Conservation (phyloP, 2,888 invertebrate species). For the Epirrhoe tristata region DNA sequence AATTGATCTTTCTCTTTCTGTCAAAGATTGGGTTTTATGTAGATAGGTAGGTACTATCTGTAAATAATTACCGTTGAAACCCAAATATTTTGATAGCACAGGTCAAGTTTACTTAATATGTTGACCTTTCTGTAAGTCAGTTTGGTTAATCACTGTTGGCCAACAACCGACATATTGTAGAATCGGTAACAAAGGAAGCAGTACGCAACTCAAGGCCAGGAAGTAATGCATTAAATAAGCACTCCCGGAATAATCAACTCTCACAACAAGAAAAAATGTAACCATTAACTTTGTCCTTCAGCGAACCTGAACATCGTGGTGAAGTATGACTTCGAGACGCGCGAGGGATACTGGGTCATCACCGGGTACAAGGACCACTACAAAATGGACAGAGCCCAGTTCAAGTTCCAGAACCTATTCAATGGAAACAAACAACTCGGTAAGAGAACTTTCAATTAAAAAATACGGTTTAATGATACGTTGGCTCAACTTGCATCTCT, state of each 20-base stretch:
- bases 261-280: not conserved
- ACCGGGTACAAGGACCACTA: conserved; percentile 73
- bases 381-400: conserved; percentile 78
- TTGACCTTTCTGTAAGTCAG: not conserved
- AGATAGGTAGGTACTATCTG: not conserved
- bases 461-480: no score
- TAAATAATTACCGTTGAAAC: not conserved
- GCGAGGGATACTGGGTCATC: conserved; percentile 72
- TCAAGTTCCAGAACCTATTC: conserved; percentile 80
- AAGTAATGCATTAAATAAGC: not conserved
- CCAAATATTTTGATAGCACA: not conserved
- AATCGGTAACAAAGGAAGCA: not conserved
- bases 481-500: no score
- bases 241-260: not conserved
- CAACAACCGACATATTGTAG: not conserved
- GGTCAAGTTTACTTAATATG: not conserved
- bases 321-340: conserved; percentile 73
- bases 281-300: conserved; percentile 42
- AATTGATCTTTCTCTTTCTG: not conserved
- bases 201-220: not conserved
- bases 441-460: conserved; percentile 47
- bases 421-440: conserved; percentile 77
- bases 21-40: not conserved
- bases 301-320: conserved; percentile 78
- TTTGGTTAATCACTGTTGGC: not conserved